Evolutionary conservation across 2,888 invertebrate species (phyloP), one percentile per base, ranked within the genome.

Genomic region (Apocheima hispidaria): DNA sequence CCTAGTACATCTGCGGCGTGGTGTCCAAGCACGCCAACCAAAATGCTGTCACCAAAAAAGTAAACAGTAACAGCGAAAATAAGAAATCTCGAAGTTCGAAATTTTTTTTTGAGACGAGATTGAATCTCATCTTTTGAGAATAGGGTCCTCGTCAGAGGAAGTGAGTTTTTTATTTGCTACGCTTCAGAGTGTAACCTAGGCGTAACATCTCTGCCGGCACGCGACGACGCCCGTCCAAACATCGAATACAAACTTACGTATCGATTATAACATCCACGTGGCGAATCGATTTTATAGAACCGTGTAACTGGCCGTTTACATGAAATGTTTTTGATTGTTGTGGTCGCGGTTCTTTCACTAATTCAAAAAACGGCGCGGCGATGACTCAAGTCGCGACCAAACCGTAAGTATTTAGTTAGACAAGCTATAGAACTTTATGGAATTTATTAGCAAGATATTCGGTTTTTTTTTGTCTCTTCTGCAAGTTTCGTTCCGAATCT

Each of bases 251-350:
- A 61, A 70, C 62, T 50, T 50, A 48, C 56, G 43, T 65, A 69
- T 70, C 68, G 66, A 67, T 62, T 54, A 58, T 56, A 50, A 53
- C 65, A 67, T 66, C 64, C 54, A 74, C 61, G 79, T 78, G 68
- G 67, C 84, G 74, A 89, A 90, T 88, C 71, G 82, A 87, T 89
- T 90, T 73, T 69, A 78, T 75, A 71, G 66, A 66, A 75, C 77
- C 77, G 77, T 75, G 78, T 78, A 75, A 77, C 71, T 70, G 68
- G 70, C 72, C 71, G 75, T 73, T 75, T 72, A 73, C 76, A 76
- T 79, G 82, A 74, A 82, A 79, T 79, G 77, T 82, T 80, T 84
- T 74, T 81, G 81, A 83, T 82, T 80, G 77, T 55, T 48, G 55
- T 55, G 55, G 41, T 58, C 58, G 30, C 21, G 38, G 49, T 46